Evolutionary conservation across 2,888 invertebrate genomes (phyloP), one percentile per base, ranked within the genome.

Genomic region (Ormyrus thymus): DNA sequence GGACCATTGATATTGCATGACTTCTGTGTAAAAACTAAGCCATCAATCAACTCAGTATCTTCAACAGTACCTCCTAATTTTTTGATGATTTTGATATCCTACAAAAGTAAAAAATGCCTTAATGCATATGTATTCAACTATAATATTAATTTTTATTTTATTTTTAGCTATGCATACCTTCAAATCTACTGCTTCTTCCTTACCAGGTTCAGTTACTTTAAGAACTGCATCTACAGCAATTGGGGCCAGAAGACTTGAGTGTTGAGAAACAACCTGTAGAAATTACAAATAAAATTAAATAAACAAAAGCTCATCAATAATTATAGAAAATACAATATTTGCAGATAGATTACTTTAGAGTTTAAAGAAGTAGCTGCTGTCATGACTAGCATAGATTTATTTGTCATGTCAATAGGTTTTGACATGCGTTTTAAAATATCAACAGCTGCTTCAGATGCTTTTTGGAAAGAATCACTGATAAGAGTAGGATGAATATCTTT

Each of bases 351-450:
- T 87, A 93, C 93, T 92, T 99, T 99, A 0, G 99, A 99, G 91
- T 98, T 99, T 9, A 99, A 92, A 1, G 99, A 96, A 50, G 99
- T 99, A 6, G 98, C 96, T n/a, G 99, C 99, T 89, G 97, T 97
- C 90, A 98, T 97, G 80, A 97, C 91, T 62, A 99, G 92, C 73
- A 95, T 95, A 86, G 97, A 96, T 86, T 95, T 94, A 90, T 99
- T 98, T 73, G 92, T 91, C 72, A 99, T 91, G 87, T 97, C 95
- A 69, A 98, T 94, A 15, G 97, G 95, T 59, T 93, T 95, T 0
- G 98, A 93, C 95, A 99, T 97, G 58, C 93, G 92, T 79, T 92
- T 94, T 8, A 99, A 92, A 82, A 98, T 95, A 87, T 92, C 93
- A 76, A 96, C 92, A 80, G 96, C 94, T 89, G 95, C 93, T 50